Conservation (phyloP, 2,888 invertebrate species). For the Nephrotoma flavescens region DNA sequence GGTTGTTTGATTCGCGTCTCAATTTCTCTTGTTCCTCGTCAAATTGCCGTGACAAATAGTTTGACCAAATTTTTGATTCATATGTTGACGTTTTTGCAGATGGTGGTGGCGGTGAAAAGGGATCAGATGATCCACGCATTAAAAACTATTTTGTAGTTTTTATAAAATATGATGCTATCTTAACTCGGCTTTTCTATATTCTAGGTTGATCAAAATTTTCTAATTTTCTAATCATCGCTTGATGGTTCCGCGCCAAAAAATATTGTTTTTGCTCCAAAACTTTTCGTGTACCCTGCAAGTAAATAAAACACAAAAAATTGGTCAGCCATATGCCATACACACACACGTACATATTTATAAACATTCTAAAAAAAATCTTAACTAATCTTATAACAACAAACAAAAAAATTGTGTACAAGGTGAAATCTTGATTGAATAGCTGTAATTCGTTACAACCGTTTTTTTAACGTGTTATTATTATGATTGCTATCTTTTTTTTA, state of each 20-base stretch:
- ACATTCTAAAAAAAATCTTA: neutral
- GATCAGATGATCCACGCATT: slow-evolving; percentile 7
- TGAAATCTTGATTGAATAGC: neutral
- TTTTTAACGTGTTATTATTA: neutral
- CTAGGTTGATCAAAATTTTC: neutral
- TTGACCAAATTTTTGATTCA: slow-evolving; percentile 4
- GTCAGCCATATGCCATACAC: neutral
- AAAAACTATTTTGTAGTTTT: neutral
- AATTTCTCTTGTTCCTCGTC: neutral
- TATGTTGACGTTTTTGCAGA: neutral
- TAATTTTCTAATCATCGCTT: neutral
- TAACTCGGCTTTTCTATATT: neutral
- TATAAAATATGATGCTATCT: neutral
- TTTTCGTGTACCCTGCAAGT: neutral
- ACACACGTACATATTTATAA: neutral
- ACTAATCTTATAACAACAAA: too few species aligned
- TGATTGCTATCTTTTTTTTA: neutral
- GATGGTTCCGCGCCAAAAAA: neutral
- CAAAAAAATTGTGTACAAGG: neutral
- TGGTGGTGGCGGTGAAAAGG: slow-evolving; percentile 2
- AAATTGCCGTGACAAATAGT: slow-evolving; percentile 2
- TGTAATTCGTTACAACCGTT: neutral
- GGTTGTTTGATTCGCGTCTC: neutral
- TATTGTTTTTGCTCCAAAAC: neutral
- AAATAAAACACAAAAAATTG: neutral